A percentile compares a stretch with the other conserved stretches of the same genome.
Conservation (phyloP, 2,888 invertebrate genomes). For the Poecilus cupreus region DNA sequence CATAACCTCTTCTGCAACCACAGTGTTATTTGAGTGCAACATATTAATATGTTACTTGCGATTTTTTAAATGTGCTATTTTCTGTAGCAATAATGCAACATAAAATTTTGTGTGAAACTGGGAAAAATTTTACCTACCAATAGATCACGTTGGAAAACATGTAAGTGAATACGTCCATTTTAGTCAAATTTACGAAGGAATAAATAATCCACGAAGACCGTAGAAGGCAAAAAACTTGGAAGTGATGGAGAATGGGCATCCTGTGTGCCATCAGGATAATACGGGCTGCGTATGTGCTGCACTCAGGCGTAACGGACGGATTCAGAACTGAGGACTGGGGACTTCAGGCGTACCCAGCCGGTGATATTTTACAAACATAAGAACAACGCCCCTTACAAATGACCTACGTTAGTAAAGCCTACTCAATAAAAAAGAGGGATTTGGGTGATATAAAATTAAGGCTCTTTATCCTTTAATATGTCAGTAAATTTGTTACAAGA, state of each 20-base stretch:
- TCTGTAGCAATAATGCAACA: no score
- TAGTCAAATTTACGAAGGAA: not conserved
- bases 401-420: not conserved
- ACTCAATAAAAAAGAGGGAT: not conserved
- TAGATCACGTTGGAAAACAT: not conserved
- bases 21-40: no score
- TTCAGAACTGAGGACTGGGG: not conserved
- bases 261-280: not conserved
- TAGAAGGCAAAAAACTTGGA: not conserved
- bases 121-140: not conserved
- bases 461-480: not conserved
- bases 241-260: not conserved
- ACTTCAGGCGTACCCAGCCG: not conserved
- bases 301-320: not conserved
- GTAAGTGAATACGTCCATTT: not conserved
- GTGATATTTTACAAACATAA: conserved; percentile 16
- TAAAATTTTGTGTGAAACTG: no score
- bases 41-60: no score
- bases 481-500: not conserved
- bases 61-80: no score
- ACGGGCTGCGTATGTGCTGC: not conserved
- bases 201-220: not conserved
- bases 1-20: no score
- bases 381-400: conserved; percentile 1
- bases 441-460: not conserved